These are phyloP conservation scores for Seriola quinqueradiata DNA, from an alignment of 2,113 vertebrate genomes.

Conservation along the genomic window DNA sequence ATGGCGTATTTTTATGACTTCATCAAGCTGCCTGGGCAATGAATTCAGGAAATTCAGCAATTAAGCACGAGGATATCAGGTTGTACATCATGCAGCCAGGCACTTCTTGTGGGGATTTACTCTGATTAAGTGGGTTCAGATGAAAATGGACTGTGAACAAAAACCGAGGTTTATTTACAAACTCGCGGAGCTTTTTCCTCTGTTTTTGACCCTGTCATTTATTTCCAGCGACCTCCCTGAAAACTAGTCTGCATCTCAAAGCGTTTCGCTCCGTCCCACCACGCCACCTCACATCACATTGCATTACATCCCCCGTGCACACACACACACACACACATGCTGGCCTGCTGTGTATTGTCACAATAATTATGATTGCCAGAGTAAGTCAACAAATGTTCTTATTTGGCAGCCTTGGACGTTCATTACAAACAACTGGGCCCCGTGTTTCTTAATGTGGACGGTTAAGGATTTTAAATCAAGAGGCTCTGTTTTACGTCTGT, in stretches of 20 bases:
- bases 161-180: constrained; percentile 60
- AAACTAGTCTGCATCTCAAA: constrained; percentile 13
- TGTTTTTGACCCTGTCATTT: constrained; percentile 49
- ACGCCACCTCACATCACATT: constrained; percentile 9
- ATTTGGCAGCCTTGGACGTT: constrained; percentile 48
- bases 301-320: not conserved
- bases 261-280: not conserved
- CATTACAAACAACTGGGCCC: constrained; percentile 35
- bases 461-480: constrained; percentile 37
- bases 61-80: constrained; percentile 57
- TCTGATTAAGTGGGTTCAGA: constrained; percentile 72
- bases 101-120: constrained; percentile 51
- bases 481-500: constrained; percentile 33
- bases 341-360: constrained; percentile 59
- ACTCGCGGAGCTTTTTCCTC: constrained; percentile 24
- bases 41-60: constrained; percentile 66
- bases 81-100: constrained; percentile 38
- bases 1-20: constrained; percentile 64
- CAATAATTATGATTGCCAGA: constrained; percentile 63
- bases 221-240: constrained; percentile 50
- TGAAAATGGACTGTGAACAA: constrained; percentile 39
- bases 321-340: constrained; percentile 43
- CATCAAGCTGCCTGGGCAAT: constrained; percentile 47
- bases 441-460: constrained; percentile 31
- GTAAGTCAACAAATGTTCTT: constrained; percentile 53